Base-by-base conservation (phyloP, 2,113 vertebrate species). In the Polyodon spathula region DNA sequence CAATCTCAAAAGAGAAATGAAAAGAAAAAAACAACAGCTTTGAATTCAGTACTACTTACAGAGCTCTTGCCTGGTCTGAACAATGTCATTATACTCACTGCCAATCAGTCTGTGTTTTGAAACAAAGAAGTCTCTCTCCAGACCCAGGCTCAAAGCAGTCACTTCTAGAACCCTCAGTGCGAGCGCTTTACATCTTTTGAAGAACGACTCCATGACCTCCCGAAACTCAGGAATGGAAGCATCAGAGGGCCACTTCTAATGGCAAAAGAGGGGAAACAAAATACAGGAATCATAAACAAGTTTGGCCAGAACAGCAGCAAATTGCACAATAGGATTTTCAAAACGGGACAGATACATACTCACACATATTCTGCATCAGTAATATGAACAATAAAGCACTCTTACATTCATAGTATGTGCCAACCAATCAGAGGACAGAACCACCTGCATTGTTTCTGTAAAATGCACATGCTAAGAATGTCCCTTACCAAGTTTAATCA, bases 51-150 rank as follows among this genome's bases (percentile, higher is more conserved):
- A 4, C 14, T 8, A 46, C 44, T 27, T 27, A 27, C 3, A 2
- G 2, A 27, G 27, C 27, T 27, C 27, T 27, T 27, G 27, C 27
- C 27, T 27, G 27, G 27, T 27, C 27, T 27, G 27, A 27, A 27
- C 27, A 27, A 27, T 40, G n/a, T 39, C 7, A 40, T 12, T 37
- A 14, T 27, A 57, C 78, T 15, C 75, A 86, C 85, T 72, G 68
- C 81, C 84, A n/a, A 89, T 72, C 0, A 44, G 5, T 5, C 37
- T 48, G 61, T 89, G 86, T 4, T 69, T 54, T 5, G 40, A 46
- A 17, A 84, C 59, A 59, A 89, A 86, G 43, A 84, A 42, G 4
- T 83, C 71, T 0, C 74, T 56, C 12, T 85, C 71, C 54, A 88
- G 51, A 8, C 52, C 76, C 62, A 87, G 67, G 54, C 79, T 71